Percentiles rank a stretch among this genome's conserved stretches.
These are phyloP conservation scores for Agrilus cyanescens DNA, from an alignment of 2,888 invertebrate species.

Conservation along the genomic window DNA sequence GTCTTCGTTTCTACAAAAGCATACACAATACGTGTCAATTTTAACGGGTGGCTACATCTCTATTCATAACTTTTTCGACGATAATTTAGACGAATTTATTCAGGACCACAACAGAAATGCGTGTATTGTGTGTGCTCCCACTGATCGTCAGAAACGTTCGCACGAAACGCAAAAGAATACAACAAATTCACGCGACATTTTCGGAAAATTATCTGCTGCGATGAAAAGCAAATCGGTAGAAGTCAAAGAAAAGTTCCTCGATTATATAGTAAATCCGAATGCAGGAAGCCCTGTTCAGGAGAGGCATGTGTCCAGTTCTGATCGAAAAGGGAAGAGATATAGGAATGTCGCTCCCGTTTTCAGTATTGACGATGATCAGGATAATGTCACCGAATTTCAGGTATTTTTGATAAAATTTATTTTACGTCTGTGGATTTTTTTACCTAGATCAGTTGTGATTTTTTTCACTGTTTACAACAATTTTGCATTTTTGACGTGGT, in stretches of 20 bases:
- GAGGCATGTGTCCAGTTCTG: conserved; percentile 73
- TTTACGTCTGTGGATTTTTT: too few species aligned
- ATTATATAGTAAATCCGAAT: conserved; percentile 85
- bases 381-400: conserved; percentile 38
- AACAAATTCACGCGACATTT: conserved; percentile 50
- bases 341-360: conserved; percentile 87
- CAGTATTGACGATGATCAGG: conserved; percentile 83
- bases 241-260: conserved; percentile 82
- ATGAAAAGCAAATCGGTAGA: conserved; percentile 86
- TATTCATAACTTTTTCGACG: conserved; percentile 72
- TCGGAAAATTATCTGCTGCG: conserved; percentile 73
- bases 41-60: conserved; percentile 83
- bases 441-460: too few species aligned
- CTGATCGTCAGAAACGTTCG: conserved; percentile 17
- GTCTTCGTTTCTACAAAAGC: conserved; percentile 89
- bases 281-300: conserved; percentile 46
- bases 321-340: conserved; percentile 77
- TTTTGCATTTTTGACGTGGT: too few species aligned
- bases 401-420: conserved; percentile 27
- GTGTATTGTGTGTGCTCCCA: conserved; percentile 71
- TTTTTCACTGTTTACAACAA: too few species aligned
- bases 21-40: conserved; percentile 85
- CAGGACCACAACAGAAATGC: conserved; percentile 72
- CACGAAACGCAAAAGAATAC: conserved; percentile 20
- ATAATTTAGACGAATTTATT: conserved; percentile 67